Evolutionary conservation across 1,140 invertebrate species (phyloP).

Genomic region (Cydia pomonella): DNA sequence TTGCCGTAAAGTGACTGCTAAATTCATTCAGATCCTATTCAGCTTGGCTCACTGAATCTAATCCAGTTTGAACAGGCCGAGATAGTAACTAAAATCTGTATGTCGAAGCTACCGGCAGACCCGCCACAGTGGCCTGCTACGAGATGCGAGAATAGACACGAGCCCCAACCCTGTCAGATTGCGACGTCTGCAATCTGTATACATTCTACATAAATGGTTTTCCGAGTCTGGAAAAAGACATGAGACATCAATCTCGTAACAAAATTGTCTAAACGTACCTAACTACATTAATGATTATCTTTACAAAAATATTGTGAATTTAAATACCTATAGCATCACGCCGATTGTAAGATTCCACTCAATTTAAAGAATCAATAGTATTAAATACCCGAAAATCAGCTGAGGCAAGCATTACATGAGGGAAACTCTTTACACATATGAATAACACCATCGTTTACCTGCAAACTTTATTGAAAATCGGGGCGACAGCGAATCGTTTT

Average conservation of each 20-base stretch:
- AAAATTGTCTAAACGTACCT: background rate
- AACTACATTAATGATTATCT: background rate
- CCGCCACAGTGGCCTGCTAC: constrained; percentile 33
- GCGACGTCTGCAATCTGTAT: constrained; percentile 37
- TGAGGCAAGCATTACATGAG: constrained; percentile 9
- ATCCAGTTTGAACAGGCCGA: constrained; percentile 44
- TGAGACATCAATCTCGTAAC: background rate
- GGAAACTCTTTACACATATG: constrained; percentile 52
- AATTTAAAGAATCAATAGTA: background rate
- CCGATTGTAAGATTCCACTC: background rate
- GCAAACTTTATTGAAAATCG: constrained; percentile 64
- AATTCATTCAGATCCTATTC: constrained; percentile 37
- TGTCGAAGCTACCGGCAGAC: constrained; percentile 39
- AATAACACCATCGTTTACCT: constrained; percentile 58
- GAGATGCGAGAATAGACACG: constrained; percentile 38
- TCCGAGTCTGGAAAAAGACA: constrained; percentile 28
- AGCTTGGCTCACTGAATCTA: constrained; percentile 42
- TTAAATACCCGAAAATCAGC: background rate
- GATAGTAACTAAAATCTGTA: constrained; percentile 45
- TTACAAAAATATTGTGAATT: background rate
- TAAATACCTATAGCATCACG: background rate
- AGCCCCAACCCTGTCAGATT: constrained; percentile 36
- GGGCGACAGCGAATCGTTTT: constrained; percentile 53
- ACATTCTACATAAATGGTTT: constrained; percentile 40
- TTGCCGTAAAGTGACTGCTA: constrained; percentile 12